Conservation (phyloP, 1,140 invertebrate species). For the Halesus radiatus region DNA sequence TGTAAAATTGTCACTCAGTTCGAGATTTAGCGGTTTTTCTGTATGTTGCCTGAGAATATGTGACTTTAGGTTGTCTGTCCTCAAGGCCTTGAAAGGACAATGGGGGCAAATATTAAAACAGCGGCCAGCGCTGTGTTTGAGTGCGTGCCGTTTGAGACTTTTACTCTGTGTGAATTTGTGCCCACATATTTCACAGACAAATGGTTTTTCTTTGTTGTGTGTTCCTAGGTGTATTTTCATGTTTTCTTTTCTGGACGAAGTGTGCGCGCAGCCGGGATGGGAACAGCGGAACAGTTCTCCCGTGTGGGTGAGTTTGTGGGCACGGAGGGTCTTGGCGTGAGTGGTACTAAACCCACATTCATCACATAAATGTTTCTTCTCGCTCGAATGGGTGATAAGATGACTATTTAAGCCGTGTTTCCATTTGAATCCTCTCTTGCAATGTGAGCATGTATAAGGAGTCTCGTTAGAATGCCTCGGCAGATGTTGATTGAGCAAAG, state of each 20-base stretch:
- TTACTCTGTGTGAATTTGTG: constrained; percentile 69
- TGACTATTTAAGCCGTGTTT: constrained; percentile 75
- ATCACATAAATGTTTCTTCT: constrained; percentile 75
- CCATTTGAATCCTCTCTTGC: constrained; percentile 76
- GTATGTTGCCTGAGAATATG: constrained; percentile 67
- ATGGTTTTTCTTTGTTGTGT: constrained; percentile 71
- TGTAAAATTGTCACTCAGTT: constrained; percentile 59
- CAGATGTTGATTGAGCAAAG: constrained; percentile 69
- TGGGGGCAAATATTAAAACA: constrained; percentile 62
- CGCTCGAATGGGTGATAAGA: constrained; percentile 70
- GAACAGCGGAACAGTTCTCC: constrained; percentile 71
- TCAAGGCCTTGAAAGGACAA: constrained; percentile 70
- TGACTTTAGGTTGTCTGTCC: constrained; percentile 72
- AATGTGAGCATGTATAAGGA: constrained; percentile 73
- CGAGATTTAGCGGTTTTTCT: constrained; percentile 62
- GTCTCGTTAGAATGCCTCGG: constrained; percentile 72
- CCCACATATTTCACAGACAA: constrained; percentile 70
- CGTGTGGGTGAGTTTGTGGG: constrained; percentile 71
- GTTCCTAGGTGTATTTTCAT: constrained; percentile 70
- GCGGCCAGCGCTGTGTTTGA: constrained; percentile 63
- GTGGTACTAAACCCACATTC: constrained; percentile 74
- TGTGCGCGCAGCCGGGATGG: constrained; percentile 67
- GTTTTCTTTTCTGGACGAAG: constrained; percentile 69
- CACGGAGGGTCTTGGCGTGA: constrained; percentile 73
- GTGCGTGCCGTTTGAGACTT: constrained; percentile 68